These are phyloP conservation scores for Valencia hispanica DNA, from an alignment of 2,797 vertebrate species.

Conservation along the genomic window DNA sequence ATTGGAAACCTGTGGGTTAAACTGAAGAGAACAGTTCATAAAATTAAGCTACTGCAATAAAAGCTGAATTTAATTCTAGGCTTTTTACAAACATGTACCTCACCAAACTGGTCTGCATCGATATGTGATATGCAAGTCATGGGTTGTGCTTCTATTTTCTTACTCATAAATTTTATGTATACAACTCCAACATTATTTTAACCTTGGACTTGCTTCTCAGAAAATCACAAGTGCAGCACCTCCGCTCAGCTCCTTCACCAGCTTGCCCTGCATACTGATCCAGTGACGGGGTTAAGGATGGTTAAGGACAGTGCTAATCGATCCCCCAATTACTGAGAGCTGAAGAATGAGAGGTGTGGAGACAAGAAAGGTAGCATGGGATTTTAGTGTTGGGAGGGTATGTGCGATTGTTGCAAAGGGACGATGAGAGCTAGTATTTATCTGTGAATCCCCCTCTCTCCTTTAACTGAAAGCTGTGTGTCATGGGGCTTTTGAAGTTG, in stretches of 20 bases:
- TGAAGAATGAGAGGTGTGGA: constrained; percentile 57
- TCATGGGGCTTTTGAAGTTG: constrained; percentile 83
- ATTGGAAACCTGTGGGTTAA: not conserved
- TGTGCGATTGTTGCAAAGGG: constrained; percentile 48
- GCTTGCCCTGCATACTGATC: constrained; percentile 51
- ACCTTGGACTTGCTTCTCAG: constrained; percentile 46
- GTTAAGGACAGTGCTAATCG: constrained; percentile 80
- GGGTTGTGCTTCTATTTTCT: constrained; percentile 2
- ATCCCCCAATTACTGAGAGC: constrained; percentile 77
- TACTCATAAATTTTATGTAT: not conserved
- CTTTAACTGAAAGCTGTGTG: constrained; percentile 79
- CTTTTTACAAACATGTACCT: not conserved
- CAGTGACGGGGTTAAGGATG: constrained; percentile 75
- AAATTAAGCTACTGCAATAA: not conserved
- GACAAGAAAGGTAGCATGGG: constrained; percentile 63
- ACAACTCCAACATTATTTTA: constrained; percentile 20
- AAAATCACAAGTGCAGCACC: constrained; percentile 42
- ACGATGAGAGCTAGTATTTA: constrained; percentile 70
- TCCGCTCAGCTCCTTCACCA: constrained; percentile 37
- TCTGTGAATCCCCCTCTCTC: constrained; percentile 72
- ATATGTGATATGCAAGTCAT: not conserved
- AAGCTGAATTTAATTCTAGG: not conserved
- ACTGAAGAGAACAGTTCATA: not conserved
- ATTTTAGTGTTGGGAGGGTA: constrained; percentile 63
- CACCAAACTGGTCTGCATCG: not conserved